Percentiles rank a stretch among this genome's conserved stretches.
Evolutionary conservation across 37 sponge, comb jelly and placozoan species (phyloP).

Genomic region (Hormiphora californensis): DNA sequence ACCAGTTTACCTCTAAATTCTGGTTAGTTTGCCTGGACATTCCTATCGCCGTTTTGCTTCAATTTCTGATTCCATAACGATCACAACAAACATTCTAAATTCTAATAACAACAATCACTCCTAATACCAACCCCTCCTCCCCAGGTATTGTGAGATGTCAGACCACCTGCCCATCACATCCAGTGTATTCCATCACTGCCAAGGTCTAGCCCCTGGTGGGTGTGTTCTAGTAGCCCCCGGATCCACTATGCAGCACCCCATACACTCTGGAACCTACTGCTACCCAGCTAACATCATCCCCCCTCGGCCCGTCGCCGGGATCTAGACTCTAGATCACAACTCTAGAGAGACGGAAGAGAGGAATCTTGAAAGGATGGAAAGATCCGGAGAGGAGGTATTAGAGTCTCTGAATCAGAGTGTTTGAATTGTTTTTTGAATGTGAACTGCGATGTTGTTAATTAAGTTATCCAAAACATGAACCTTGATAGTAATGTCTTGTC

Average conservation of each 20-base stretch:
- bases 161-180: conserved; percentile 26
- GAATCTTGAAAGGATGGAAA: no score
- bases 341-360: no score
- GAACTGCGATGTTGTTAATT: no score
- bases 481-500: no score
- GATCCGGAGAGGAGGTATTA: no score
- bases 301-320: conserved; percentile 3
- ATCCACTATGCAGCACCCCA: conserved; percentile 17
- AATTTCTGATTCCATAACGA: no score
- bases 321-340: no score
- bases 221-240: conserved; percentile 40
- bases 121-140: not conserved
- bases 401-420: no score
- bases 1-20: conserved; percentile 49
- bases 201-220: conserved; percentile 24
- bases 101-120: no score
- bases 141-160: conserved; percentile 13
- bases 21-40: not conserved
- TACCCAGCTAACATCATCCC: conserved; percentile 20
- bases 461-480: no score
- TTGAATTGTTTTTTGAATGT: no score
- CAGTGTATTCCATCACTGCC: not conserved
- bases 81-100: no score
- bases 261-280: conserved; percentile 37
- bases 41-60: not conserved